Percentiles rank a stretch among this genome's conserved stretches.
Conservation (phyloP, 2,113 vertebrate species). For the Redunca redunca region DNA sequence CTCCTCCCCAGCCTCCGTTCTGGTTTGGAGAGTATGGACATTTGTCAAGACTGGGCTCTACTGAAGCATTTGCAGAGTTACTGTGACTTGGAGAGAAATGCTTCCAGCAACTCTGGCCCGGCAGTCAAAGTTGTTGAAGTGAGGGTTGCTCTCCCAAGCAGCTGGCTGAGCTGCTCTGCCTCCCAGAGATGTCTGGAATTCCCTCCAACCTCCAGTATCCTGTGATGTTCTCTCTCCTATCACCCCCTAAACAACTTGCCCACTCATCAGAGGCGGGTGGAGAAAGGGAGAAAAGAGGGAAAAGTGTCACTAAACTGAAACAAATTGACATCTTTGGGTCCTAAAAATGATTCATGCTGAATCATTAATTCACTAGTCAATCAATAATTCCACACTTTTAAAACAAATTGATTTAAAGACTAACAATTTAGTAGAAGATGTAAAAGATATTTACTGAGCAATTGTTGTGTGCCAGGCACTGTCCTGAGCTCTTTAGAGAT, state of each 20-base stretch:
- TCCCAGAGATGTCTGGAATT: neutral
- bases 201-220: neutral
- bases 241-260: neutral
- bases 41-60: neutral
- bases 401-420: neutral
- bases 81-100: neutral
- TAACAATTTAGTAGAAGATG: neutral
- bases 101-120: neutral
- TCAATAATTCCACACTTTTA: neutral
- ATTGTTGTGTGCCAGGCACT: neutral
- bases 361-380: neutral
- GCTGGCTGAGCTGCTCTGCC: neutral
- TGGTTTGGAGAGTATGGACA: neutral
- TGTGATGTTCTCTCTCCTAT: neutral
- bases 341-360: neutral
- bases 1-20: neutral
- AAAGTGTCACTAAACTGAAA: neutral
- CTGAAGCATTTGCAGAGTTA: neutral
- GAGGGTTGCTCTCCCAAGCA: neutral
- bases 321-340: neutral
- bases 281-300: neutral
- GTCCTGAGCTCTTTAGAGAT: neutral
- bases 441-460: neutral
- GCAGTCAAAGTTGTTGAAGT: neutral
- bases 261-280: neutral